Evolutionary conservation across 2,888 invertebrate genomes (phyloP).

Genomic region (Tenodera sinensis): DNA sequence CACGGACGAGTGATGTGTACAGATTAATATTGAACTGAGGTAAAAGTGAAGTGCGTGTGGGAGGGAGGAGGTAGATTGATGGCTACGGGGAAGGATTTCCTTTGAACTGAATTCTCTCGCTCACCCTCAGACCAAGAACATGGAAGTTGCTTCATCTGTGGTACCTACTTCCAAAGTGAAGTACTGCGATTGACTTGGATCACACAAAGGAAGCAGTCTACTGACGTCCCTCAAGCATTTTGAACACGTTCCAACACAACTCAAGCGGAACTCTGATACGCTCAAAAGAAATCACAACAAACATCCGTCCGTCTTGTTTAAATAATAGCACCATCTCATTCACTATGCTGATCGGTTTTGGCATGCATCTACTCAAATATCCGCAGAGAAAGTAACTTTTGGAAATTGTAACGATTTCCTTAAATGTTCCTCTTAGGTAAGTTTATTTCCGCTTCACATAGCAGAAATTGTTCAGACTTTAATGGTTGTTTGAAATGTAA

Average conservation of each 20-base stretch:
- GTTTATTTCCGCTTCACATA: too few relatives aligned
- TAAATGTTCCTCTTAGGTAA: too few relatives aligned
- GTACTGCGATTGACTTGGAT: neutral
- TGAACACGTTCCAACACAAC: neutral
- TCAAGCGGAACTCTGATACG: neutral
- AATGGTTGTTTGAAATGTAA: too few relatives aligned
- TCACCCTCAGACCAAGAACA: neutral
- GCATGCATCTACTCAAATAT: neutral
- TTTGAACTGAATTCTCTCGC: neutral
- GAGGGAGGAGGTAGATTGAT: neutral
- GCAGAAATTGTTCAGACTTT: too few relatives aligned
- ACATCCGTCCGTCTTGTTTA: neutral
- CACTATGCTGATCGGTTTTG: neutral
- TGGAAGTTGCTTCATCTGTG: neutral
- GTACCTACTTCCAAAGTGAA: neutral
- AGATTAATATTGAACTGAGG: neutral
- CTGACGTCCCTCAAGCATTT: neutral
- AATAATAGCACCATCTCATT: neutral
- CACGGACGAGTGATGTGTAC: neutral
- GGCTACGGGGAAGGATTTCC: neutral
- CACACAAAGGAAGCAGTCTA: neutral
- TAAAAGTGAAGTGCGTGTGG: neutral
- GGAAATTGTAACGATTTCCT: too few relatives aligned
- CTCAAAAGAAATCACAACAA: neutral
- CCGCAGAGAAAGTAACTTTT: too few relatives aligned